These are phyloP conservation scores for Hirundo rustica DNA, from an alignment of 2,797 vertebrate genomes.

Conservation along the genomic window DNA sequence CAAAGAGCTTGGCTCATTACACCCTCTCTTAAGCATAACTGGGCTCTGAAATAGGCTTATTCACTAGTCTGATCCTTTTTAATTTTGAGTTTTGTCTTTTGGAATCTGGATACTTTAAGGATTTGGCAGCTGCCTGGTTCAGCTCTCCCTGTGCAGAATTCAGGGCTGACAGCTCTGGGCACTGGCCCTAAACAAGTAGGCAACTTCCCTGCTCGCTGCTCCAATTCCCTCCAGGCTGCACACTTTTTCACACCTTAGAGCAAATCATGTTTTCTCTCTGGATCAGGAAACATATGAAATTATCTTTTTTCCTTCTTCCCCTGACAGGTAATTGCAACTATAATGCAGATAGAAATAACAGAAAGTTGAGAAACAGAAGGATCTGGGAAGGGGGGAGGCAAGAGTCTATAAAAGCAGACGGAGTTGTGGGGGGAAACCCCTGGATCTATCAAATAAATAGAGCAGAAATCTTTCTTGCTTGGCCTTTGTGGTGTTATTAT, in stretches of 20 bases:
- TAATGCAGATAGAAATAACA: background rate
- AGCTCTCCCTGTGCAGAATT: background rate
- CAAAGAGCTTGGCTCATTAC: background rate
- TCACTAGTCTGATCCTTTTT: background rate
- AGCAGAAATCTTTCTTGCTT: slow-evolving; percentile 73
- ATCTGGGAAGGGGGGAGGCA: background rate
- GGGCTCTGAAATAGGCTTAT: background rate
- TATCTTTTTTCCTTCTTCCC: background rate
- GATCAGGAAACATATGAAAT: background rate
- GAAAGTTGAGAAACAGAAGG: slow-evolving; percentile 7
- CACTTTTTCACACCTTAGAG: background rate
- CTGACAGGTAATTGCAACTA: background rate
- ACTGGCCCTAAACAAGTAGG: background rate
- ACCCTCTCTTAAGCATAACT: background rate
- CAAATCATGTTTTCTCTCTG: background rate
- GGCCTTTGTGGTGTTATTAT: slow-evolving; percentile 73
- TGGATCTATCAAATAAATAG: slow-evolving; percentile 70
- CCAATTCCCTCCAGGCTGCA: background rate
- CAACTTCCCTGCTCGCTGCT: background rate
- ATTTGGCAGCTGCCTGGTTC: rapidly evolving
- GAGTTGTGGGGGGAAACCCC: slow-evolving; percentile 17
- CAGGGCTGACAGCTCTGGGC: background rate
- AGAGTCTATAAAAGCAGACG: slow-evolving; percentile 40
- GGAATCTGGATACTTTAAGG: background rate
- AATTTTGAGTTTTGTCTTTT: background rate